A percentile compares a stretch with the other conserved stretches of the same genome.
These are phyloP conservation scores for Halcyon malimbica DNA, from an alignment of 2,113 vertebrate species.

Conservation along the genomic window DNA sequence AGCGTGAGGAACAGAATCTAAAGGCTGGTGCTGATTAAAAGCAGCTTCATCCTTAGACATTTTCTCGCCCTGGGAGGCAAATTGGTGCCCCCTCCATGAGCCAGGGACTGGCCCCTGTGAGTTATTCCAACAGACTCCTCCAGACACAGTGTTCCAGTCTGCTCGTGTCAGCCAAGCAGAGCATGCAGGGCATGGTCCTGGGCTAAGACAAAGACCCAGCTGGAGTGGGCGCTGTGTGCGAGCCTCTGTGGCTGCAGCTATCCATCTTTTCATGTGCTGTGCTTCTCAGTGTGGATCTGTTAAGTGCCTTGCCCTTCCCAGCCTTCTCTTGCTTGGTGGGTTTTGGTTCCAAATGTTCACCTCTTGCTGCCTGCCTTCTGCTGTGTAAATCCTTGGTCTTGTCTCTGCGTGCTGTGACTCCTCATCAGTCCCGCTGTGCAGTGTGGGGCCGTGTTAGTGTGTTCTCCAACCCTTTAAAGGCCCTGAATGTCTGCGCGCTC, in stretches of 20 bases:
- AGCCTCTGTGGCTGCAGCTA: neutral
- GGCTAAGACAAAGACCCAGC: neutral
- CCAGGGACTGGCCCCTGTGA: accelerated
- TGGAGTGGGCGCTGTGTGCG: accelerated
- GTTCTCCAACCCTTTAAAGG: neutral
- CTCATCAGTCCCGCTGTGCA: neutral
- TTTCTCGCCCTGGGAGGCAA: neutral
- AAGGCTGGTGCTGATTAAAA: neutral
- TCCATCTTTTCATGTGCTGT: accelerated
- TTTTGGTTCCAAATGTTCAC: neutral
- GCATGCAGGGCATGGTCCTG: accelerated
- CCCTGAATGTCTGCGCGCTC: neutral
- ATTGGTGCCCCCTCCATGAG: accelerated
- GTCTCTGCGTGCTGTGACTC: neutral
- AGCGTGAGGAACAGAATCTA: accelerated
- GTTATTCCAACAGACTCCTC: neutral
- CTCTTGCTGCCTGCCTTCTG: neutral
- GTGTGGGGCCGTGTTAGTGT: neutral
- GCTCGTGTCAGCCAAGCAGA: accelerated
- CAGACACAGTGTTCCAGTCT: accelerated
- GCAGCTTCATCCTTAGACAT: neutral
- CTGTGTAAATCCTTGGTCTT: neutral
- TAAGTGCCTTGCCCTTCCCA: neutral
- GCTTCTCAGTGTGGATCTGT: accelerated
- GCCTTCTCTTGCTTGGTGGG: neutral